These are phyloP conservation scores for Heloderma charlesbogerti DNA, from an alignment of 2,113 vertebrate genomes.

Conservation along the genomic window DNA sequence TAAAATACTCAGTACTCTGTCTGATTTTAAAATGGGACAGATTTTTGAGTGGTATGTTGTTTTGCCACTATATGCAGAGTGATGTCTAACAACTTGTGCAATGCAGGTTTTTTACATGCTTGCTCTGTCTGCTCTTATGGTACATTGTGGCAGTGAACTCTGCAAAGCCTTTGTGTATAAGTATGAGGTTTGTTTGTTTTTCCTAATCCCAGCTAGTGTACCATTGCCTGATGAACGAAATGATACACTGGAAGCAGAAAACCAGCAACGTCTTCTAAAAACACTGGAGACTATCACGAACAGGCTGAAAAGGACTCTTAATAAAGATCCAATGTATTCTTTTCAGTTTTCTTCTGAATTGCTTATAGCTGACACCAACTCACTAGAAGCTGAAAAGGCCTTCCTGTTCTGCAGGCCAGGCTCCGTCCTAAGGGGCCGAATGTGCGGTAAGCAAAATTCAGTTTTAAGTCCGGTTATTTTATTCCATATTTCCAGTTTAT, in stretches of 20 bases:
- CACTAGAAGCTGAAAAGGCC: conserved; percentile 88
- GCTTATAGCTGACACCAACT: conserved; percentile 92
- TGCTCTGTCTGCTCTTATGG: conserved; percentile 7
- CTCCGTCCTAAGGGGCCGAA: conserved; percentile 91
- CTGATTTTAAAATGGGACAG: neutral
- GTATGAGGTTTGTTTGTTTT: conserved; percentile 46
- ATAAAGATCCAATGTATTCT: conserved; percentile 89
- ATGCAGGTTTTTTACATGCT: neutral
- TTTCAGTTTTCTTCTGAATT: conserved; percentile 91
- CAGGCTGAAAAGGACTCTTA: conserved; percentile 89
- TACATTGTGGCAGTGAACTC: conserved; percentile 12
- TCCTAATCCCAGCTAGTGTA: conserved; percentile 91
- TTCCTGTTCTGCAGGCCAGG: conserved; percentile 93
- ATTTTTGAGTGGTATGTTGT: neutral
- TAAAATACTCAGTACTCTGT: neutral
- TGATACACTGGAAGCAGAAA: conserved; percentile 91
- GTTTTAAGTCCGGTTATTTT: neutral
- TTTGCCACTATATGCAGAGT: neutral
- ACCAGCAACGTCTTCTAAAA: conserved; percentile 91
- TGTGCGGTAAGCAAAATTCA: conserved; percentile 90
- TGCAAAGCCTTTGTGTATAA: conserved; percentile 3
- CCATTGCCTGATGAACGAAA: conserved; percentile 92
- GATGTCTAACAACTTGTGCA: neutral
- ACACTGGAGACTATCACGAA: conserved; percentile 93
- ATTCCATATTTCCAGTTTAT: conserved; percentile 6